A percentile compares a stretch with the other conserved stretches of the same genome.
Conservation (phyloP, 2,797 vertebrate species). For the Gadopsis marmoratus region DNA sequence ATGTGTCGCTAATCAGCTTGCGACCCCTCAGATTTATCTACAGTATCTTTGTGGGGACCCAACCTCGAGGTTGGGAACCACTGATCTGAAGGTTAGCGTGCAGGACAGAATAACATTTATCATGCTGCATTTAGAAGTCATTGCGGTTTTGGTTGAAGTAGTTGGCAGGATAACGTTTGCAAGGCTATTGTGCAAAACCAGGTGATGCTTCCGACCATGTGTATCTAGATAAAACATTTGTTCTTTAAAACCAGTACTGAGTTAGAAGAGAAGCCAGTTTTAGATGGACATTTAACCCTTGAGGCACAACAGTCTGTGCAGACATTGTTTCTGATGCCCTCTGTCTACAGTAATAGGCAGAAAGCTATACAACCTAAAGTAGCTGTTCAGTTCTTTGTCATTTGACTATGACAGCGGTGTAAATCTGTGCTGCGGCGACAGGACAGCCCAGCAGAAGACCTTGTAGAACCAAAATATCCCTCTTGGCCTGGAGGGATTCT, state of each 20-base stretch:
- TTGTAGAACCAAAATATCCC: slow-evolving; percentile 81
- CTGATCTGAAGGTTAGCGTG: background rate
- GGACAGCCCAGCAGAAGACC: slow-evolving; percentile 76
- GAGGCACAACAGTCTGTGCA: background rate
- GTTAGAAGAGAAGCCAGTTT: background rate
- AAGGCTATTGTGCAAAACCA: background rate
- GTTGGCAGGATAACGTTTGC: background rate
- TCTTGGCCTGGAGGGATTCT: slow-evolving; percentile 80
- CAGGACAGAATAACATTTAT: background rate
- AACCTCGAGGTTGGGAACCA: background rate
- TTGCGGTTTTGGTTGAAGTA: background rate
- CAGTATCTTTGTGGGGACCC: background rate
- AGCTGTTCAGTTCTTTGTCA: slow-evolving; percentile 31
- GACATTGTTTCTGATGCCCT: background rate
- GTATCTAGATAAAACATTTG: background rate
- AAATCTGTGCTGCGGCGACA: slow-evolving; percentile 67
- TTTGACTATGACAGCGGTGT: slow-evolving; percentile 54
- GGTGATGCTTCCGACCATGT: background rate
- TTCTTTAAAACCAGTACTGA: background rate
- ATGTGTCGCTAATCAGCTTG: background rate
- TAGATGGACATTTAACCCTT: background rate
- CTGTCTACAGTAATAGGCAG: background rate
- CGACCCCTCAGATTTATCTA: background rate
- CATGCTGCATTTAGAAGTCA: background rate
- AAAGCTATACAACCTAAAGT: background rate